Conservation (phyloP, 2,113 vertebrate species). For the Brachyhypopomus occidentalis region DNA sequence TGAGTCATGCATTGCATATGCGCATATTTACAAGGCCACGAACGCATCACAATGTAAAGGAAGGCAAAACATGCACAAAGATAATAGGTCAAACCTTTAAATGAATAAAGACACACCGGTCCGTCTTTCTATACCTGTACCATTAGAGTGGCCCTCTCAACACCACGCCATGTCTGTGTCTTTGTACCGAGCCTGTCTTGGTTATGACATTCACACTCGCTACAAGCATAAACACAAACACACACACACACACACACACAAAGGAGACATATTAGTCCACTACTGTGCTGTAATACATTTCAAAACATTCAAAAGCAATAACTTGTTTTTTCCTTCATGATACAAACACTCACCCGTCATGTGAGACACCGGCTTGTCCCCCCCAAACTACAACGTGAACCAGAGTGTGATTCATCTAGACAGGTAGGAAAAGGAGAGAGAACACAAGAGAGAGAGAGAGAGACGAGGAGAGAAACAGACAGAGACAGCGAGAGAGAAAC, state of each 20-base stretch:
- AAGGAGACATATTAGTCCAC: no score
- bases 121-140: constrained; percentile 65
- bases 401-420: constrained; percentile 67
- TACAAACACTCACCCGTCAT: constrained; percentile 57
- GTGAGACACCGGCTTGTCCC: not conserved
- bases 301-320: not conserved
- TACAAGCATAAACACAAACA: constrained; percentile 30
- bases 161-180: not conserved
- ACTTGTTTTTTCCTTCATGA: not conserved
- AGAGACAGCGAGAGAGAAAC: not conserved
- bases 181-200: constrained; percentile 27
- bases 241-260: not conserved
- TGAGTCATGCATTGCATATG: not conserved
- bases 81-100: no score
- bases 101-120: not conserved
- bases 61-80: not conserved
- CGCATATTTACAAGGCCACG: no score
- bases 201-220: constrained; percentile 59
- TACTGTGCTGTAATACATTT: not conserved
- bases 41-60: no score
- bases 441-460: no score
- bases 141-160: constrained; percentile 58
- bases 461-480: not conserved
- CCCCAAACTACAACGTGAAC: constrained; percentile 70
- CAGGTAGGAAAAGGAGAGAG: constrained; percentile 10